phyloP scores from a whole-genome alignment of 2,888 invertebrate species.

The Lepidochrysops patricia region DNA sequence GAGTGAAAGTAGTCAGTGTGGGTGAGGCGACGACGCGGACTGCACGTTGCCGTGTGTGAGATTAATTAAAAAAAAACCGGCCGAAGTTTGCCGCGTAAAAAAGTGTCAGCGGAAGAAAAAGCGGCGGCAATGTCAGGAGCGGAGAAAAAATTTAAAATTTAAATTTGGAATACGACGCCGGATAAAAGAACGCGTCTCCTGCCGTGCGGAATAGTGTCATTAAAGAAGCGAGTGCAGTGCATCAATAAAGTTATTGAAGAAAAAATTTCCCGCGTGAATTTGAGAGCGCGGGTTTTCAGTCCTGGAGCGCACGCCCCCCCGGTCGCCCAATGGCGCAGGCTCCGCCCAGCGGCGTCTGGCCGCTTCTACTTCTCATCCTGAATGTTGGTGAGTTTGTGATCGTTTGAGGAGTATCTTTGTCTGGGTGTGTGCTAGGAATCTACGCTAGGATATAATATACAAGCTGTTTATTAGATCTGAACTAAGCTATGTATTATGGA shows the following conservation, averaged over 20 bases:
- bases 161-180: neutral
- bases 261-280: neutral
- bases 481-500: too few species aligned
- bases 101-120: constrained; percentile 23
- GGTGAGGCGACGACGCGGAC: constrained; percentile 23
- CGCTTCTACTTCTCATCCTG: constrained; percentile 43
- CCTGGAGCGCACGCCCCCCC: constrained; percentile 38
- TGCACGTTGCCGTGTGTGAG: constrained; percentile 28
- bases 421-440: too few species aligned
- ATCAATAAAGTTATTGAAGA: too few species aligned
- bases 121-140: too few species aligned
- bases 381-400: constrained; percentile 53
- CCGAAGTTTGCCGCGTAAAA: constrained; percentile 20
- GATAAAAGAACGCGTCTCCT: too few species aligned
- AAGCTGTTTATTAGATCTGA: too few species aligned
- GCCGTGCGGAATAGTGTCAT: too few species aligned
- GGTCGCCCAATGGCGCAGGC: constrained; percentile 62
- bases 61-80: neutral
- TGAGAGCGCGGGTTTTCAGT: constrained; percentile 15
- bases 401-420: too few species aligned
- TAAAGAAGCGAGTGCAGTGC: neutral
- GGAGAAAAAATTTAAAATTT: too few species aligned
- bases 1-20: constrained; percentile 54
- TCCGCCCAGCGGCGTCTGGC: constrained; percentile 53
- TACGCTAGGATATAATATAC: too few species aligned